Evolutionary conservation across 2,888 invertebrate species (phyloP), one percentile per base, ranked within the genome.

Genomic region (Agrochola lota): DNA sequence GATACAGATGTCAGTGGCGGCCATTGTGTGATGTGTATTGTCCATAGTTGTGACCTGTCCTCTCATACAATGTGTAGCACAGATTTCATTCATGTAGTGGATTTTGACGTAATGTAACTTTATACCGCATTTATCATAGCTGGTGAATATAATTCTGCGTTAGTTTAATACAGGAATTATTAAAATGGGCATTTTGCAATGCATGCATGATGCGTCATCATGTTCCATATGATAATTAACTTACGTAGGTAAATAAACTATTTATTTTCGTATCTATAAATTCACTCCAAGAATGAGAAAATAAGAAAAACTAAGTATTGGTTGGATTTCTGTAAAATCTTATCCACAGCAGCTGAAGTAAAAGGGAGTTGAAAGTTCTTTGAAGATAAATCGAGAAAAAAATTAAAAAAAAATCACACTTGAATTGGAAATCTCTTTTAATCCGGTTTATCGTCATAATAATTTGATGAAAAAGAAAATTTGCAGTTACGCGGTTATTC

Each of bases 1-100:
- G 87, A 90, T 89, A 88, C 88, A 91, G 89, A 92, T 91, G 92
- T 87, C 81, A 84, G 79, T 84, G 88, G 76, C 85, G 82, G 77
- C 79, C 74, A 88, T 85, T 86, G 84, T 85, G 77, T 77, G 63
- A 46, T 23, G 71, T 43, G 70, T 77, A 84, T 85, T 85, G 84
- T 85, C 71, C 71, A 46, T 71, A 59, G 62, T 75, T 86, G 84
- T 83, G 78, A 85, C 87, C 84, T 86, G 76, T 76, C 84, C 79
- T 70, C 70, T 68, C 40, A 1, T 71, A 52, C 59, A 73, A 59
- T 71, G 66, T 69, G 35, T 76, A 62, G 55, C 55, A 57, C 78
- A 75, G 83, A 81, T 84, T 74, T 46, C 86, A 83, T 81, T 85
- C 52, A 76, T 60, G 40, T 35, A 60, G 46, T 72, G 83, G 83